These are phyloP conservation scores for Pseudomyrmex concolor DNA, from an alignment of 1,140 invertebrate species.

Conservation along the genomic window DNA sequence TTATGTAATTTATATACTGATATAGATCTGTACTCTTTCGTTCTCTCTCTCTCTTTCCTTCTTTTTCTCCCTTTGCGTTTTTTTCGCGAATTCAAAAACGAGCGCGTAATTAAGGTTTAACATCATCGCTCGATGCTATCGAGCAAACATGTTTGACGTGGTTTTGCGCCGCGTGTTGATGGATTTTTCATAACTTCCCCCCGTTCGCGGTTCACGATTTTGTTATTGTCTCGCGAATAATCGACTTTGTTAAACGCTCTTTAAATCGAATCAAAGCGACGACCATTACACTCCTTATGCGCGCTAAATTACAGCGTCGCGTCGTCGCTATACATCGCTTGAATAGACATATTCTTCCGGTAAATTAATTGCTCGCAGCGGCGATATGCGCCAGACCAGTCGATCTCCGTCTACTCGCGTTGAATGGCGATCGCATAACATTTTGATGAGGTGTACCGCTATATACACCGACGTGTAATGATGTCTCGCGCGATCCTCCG, in stretches of 20 bases:
- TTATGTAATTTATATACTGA: not conserved
- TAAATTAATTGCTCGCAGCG: conserved; percentile 53
- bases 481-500: conserved; percentile 3
- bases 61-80: too few relatives aligned
- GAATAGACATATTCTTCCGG: conserved; percentile 47
- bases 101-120: conserved; percentile 18
- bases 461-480: conserved; percentile 38
- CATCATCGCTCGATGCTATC: not conserved
- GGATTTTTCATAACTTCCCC: conserved; percentile 22
- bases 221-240: too few relatives aligned
- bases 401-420: conserved; percentile 24
- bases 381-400: not conserved
- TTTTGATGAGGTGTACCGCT: conserved; percentile 46
- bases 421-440: conserved; percentile 47
- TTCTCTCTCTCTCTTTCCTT: too few relatives aligned
- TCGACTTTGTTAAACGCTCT: conserved; percentile 23
- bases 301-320: conserved; percentile 48
- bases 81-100: not conserved
- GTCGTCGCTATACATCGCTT: not conserved
- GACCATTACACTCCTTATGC: conserved; percentile 35
- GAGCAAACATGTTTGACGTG: not conserved
- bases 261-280: conserved; percentile 55
- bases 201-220: not conserved
- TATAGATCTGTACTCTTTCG: not conserved
- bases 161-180: not conserved